Conservation (phyloP, 2,113 vertebrate genomes). For the Glareola pratincola region DNA sequence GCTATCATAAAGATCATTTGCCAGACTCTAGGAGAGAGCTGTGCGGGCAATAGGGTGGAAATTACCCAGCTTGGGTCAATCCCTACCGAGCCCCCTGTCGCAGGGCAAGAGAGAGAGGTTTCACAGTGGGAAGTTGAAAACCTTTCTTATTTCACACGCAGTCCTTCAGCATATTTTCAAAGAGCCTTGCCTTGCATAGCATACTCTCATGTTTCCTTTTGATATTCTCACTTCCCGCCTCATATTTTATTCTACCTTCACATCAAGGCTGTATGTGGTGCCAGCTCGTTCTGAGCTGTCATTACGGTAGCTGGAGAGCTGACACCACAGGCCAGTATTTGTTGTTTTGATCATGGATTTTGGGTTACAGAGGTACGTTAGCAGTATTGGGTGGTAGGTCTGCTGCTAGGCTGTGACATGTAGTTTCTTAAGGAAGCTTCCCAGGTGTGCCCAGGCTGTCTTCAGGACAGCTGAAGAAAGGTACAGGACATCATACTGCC, state of each 20-base stretch:
- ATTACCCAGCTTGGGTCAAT: slow-evolving; percentile 1
- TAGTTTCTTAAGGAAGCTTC: neutral
- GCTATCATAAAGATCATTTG: neutral
- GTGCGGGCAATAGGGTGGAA: neutral
- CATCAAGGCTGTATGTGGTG: slow-evolving; percentile 16
- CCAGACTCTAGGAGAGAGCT: neutral
- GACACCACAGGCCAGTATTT: neutral
- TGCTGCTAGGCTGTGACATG: neutral
- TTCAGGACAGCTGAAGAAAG: neutral
- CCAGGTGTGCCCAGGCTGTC: neutral
- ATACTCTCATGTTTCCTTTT: slow-evolving; percentile 49
- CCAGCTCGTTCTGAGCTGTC: slow-evolving; percentile 16
- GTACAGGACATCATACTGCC: neutral
- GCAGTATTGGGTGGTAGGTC: neutral
- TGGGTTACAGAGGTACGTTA: neutral
- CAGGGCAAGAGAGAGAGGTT: neutral
- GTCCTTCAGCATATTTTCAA: slow-evolving; percentile 36
- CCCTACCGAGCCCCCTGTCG: neutral
- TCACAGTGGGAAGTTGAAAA: slow-evolving; percentile 24
- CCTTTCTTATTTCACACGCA: neutral
- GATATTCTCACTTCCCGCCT: slow-evolving; percentile 33
- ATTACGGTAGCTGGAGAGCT: neutral
- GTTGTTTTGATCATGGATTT: slow-evolving; percentile 26
- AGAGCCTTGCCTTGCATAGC: slow-evolving; percentile 22
- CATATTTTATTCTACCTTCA: slow-evolving; percentile 52